These are phyloP conservation scores for Aphelinus atriplicis DNA, from an alignment of 1,140 invertebrate genomes.

Conservation along the genomic window DNA sequence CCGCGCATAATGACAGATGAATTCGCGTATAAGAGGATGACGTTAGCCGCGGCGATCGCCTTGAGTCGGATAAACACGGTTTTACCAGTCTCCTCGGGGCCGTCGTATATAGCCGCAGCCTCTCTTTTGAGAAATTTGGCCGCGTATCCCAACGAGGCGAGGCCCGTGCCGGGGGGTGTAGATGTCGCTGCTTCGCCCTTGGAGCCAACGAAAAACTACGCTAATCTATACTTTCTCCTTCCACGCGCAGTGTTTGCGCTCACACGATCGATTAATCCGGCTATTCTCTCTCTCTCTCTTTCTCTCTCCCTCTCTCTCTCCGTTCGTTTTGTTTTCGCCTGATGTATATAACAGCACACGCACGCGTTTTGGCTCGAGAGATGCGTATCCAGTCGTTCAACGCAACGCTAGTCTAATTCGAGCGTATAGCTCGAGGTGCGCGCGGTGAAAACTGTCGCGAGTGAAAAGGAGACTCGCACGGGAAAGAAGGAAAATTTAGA, in stretches of 20 bases:
- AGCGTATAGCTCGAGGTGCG: background rate
- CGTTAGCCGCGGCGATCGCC: constrained; percentile 4
- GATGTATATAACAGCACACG: no score
- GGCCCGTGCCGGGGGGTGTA: no score
- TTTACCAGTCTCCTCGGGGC: no score
- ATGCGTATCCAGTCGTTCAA: no score
- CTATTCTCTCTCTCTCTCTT: background rate
- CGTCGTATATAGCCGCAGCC: no score
- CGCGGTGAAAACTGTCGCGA: background rate
- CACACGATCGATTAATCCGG: constrained; percentile 5
- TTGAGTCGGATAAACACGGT: background rate
- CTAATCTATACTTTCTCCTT: no score
- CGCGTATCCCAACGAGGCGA: no score
- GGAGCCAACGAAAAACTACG: no score
- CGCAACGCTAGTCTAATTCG: background rate
- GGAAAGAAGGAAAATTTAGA: constrained; percentile 20
- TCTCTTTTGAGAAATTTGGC: background rate
- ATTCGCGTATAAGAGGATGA: background rate
- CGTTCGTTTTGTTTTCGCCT: background rate
- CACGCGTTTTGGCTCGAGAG: no score
- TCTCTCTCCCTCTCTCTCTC: background rate
- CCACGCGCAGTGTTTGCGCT: background rate
- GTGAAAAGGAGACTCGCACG: constrained; percentile 13
- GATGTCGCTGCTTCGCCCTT: no score
- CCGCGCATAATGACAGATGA: constrained; percentile 1